These are phyloP conservation scores for Eulemur albifrons DNA, from an alignment of 2,797 vertebrate species.

Conservation along the genomic window DNA sequence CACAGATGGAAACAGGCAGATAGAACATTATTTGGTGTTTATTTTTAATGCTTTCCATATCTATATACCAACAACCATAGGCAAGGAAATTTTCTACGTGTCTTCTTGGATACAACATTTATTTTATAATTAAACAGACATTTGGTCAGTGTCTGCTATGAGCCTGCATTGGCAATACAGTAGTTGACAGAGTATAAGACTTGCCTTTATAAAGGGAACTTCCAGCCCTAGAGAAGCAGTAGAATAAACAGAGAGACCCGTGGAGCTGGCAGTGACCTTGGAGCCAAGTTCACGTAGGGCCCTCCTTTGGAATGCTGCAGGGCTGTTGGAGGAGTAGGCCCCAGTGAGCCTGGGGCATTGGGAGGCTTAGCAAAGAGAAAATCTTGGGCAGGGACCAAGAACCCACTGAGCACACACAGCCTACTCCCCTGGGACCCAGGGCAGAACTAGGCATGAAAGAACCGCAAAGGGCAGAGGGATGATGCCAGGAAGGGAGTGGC, in stretches of 20 bases:
- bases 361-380: neutral
- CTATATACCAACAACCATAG: neutral
- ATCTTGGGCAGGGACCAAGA: neutral
- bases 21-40: neutral
- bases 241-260: neutral
- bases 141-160: too few species aligned
- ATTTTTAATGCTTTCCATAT: neutral
- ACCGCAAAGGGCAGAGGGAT: neutral
- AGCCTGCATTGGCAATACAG: neutral
- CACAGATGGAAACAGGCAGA: neutral
- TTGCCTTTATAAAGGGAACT: neutral
- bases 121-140: neutral
- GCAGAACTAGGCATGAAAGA: neutral
- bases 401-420: neutral
- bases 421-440: neutral
- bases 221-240: neutral
- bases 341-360: fast-evolving
- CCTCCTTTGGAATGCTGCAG: neutral
- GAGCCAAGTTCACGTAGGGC: neutral
- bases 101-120: neutral
- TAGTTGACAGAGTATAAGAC: neutral
- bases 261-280: neutral
- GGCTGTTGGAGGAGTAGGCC: neutral
- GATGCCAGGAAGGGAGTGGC: fast-evolving
- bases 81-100: neutral